Conservation (phyloP, 2,113 vertebrate species). For the Crotalus viridis region DNA sequence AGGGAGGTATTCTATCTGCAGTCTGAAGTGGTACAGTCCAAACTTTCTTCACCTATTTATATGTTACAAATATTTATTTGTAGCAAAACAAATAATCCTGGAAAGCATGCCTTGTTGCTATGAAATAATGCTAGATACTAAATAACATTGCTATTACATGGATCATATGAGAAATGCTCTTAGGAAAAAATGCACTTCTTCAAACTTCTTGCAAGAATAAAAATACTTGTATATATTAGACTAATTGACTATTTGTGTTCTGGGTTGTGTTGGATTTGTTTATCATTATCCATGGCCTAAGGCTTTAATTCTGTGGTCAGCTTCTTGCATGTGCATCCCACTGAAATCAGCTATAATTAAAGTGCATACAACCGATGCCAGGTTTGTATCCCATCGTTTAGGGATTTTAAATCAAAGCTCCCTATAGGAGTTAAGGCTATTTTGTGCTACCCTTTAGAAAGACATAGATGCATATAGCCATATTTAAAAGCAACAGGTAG, state of each 20-base stretch:
- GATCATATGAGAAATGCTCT: neutral
- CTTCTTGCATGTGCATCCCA: neutral
- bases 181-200: neutral
- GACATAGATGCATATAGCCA: conserved; percentile 45
- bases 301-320: conserved; percentile 8
- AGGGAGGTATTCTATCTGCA: neutral
- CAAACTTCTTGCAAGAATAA: neutral
- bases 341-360: conserved; percentile 22
- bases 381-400: neutral
- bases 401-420: conserved; percentile 15
- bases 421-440: conserved; percentile 21
- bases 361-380: conserved; percentile 26
- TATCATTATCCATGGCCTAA: conserved; percentile 2
- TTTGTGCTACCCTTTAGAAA: conserved; percentile 45
- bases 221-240: neutral
- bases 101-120: neutral
- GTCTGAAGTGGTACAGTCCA: neutral
- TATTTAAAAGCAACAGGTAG: conserved; percentile 52
- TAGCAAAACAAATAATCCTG: neutral
- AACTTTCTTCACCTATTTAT: neutral
- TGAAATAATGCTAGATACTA: neutral
- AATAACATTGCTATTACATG: neutral
- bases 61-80: neutral
- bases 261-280: neutral
- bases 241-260: conserved; percentile 2